Evolutionary conservation across 2,113 vertebrate species (phyloP), one percentile per base, ranked within the genome.

Genomic region (Chascanopsetta lugubris): DNA sequence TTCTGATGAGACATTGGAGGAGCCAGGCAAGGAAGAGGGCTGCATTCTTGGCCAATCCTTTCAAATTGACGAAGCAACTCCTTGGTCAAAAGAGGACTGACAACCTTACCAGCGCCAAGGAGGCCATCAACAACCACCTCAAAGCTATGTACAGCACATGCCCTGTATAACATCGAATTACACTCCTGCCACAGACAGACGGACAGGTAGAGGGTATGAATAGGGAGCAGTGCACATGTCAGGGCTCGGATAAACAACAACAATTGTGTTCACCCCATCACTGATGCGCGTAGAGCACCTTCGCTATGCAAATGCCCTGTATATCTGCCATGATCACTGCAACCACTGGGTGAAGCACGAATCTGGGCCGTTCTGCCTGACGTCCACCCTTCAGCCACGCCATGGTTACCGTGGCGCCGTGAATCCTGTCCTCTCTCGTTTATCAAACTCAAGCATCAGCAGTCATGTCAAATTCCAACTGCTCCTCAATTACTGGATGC

Each of bases 371-470:
- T 40, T 72, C 43, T 71, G 59, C 21, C 58, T 74, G 63, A 27
- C 8, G 17, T 34, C 18, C 25, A 55, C 15, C 29, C 30, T 67
- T 61, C 42, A 65, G 62, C 30, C 9, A 20, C 38, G 8, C 46
- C 20, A n/a, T 48, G 57, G 46, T 53, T 36, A 58, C 26, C 10
- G 13, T 53, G 85, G 62, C 70, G 57, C 74, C 61, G 0, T 11
- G 1, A 56, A n/a, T 71, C 75, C 61, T 79, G 79, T 62, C 34
- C 47, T 66, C 60, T 48, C 54, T 60, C 69, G 59, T 70, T 85
- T 70, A 84, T 87, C 78, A 74, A 61, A 24, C 58, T 49, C 34
- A 9, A 70, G 69, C 60, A 74, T 85, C 78, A 57, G 75, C 10
- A 32, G 26, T 58, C 1, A 46, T 57, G 69, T 79, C 70, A 85